Evolutionary conservation across 2,113 vertebrate species (phyloP), one percentile per base, ranked within the genome.

Genomic region (Ceyx melanurus): DNA sequence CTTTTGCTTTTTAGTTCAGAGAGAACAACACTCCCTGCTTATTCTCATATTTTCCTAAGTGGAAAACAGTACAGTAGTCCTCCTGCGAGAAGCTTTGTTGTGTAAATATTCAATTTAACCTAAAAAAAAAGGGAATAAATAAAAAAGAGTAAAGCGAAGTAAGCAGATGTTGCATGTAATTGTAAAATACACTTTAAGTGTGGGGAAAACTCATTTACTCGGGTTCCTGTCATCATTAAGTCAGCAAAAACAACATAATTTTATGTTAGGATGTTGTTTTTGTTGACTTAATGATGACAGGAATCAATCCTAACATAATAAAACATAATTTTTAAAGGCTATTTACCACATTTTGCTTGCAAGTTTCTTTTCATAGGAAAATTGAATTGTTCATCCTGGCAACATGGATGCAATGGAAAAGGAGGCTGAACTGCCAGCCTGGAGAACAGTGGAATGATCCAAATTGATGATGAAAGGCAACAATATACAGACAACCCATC

Each of bases 1-100:
- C 14, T 21, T 62, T 37, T 45, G 18, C 21, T 48, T 88, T 93
- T 95, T 33, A 70, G 86, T 87, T 97, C 94, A 96, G 88, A 93
- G 86, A 90, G 89, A 97, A 81, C 56, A 87, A 77, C 37, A 46
- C 92, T 89, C 81, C 91, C 85, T 82, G 84, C 66, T 94, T 92
- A 94, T 76, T 95, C 54, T 97, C 97, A 97, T 97, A 97, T 74
- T 98, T 92, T 94, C 93, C 46, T 91, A 96, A 82, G 68, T 37
- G 80, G 65, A 76, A 82, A 83, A 85, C 88, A 92, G 86, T 46
- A 82, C 33, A 74, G 90, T 33, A 35, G 40, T 96, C 93, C 91
- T 97, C 84, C 92, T 77, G 80, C 54, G 91, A 91, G 89, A 92
- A 88, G 89, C 29, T 92, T 93, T 81, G 74, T 51, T 87, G 87